Evolutionary conservation across 2,797 vertebrate species (phyloP).

Genomic region (Enoplosus armatus): DNA sequence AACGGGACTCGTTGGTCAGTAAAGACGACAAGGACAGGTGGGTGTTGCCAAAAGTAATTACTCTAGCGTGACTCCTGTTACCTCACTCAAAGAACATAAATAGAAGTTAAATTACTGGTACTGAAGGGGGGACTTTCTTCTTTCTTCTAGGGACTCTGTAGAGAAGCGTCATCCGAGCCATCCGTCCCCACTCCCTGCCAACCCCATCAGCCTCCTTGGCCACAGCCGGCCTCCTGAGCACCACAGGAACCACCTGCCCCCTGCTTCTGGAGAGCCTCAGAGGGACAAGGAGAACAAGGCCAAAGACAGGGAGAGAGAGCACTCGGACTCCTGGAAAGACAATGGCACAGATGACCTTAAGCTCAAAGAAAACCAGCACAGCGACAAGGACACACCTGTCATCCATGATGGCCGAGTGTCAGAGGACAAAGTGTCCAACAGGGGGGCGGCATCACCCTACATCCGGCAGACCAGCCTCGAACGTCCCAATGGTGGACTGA

Average conservation of each 20-base stretch:
- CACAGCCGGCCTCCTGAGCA: conserved; percentile 91
- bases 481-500: conserved; percentile 89
- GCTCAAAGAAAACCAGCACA: conserved; percentile 91
- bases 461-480: conserved; percentile 88
- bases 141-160: conserved; percentile 87
- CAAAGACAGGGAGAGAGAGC: conserved; percentile 92
- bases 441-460: conserved; percentile 91
- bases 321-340: conserved; percentile 90
- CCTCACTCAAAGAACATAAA: no score
- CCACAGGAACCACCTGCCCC: conserved; percentile 90
- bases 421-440: conserved; percentile 90
- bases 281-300: conserved; percentile 94
- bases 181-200: conserved; percentile 91
- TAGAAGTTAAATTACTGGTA: neutral
- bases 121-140: neutral
- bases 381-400: conserved; percentile 89
- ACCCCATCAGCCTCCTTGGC: conserved; percentile 89
- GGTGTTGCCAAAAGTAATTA: conserved; percentile 3
- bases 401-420: conserved; percentile 87
- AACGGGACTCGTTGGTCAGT: conserved; percentile 91
- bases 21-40: conserved; percentile 99
- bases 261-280: conserved; percentile 88
- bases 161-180: conserved; percentile 95
- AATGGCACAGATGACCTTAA: conserved; percentile 90
- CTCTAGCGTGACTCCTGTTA: neutral